Conservation (phyloP, 2,113 vertebrate genomes). For the Pantherophis guttatus region DNA sequence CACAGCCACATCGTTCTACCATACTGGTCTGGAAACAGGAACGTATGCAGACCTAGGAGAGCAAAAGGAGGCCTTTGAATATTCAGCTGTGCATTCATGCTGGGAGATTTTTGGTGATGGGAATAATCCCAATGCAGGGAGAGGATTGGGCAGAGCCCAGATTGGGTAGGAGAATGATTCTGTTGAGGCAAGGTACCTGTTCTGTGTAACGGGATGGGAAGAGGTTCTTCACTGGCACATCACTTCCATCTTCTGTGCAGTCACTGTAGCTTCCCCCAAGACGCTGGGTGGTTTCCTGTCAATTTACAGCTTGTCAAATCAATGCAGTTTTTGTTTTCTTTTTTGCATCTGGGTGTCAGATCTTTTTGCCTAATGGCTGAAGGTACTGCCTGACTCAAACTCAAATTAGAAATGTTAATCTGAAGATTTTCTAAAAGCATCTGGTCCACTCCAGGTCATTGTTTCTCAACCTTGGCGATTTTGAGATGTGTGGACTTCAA, state of each 20-base stretch:
- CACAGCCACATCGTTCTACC: slow-evolving; percentile 73
- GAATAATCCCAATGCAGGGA: not conserved
- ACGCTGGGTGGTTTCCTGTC: slow-evolving; percentile 69
- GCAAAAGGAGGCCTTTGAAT: not conserved
- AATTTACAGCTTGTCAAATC: not conserved
- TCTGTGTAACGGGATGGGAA: slow-evolving; percentile 72
- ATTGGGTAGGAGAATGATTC: not conserved
- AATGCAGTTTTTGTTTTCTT: not conserved
- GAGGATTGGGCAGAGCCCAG: not conserved
- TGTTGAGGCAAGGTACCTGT: slow-evolving; percentile 64
- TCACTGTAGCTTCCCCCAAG: slow-evolving; percentile 75
- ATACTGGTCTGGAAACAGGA: slow-evolving; percentile 80
- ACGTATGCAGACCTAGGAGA: slow-evolving; percentile 75
- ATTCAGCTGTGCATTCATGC: not conserved
- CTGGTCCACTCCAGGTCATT: not conserved
- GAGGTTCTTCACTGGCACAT: slow-evolving; percentile 70
- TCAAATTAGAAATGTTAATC: not conserved
- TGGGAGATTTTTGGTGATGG: not conserved
- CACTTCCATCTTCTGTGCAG: slow-evolving; percentile 75
- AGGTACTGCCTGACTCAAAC: not conserved
- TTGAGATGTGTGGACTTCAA: not conserved
- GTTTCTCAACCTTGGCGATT: not conserved
- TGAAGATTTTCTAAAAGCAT: not conserved
- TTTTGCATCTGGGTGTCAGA: not conserved
- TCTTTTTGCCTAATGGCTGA: not conserved